A percentile compares a stretch with the other conserved stretches of the same genome.
Conservation (phyloP, 2,888 invertebrate genomes). For the Litoditis marina region DNA sequence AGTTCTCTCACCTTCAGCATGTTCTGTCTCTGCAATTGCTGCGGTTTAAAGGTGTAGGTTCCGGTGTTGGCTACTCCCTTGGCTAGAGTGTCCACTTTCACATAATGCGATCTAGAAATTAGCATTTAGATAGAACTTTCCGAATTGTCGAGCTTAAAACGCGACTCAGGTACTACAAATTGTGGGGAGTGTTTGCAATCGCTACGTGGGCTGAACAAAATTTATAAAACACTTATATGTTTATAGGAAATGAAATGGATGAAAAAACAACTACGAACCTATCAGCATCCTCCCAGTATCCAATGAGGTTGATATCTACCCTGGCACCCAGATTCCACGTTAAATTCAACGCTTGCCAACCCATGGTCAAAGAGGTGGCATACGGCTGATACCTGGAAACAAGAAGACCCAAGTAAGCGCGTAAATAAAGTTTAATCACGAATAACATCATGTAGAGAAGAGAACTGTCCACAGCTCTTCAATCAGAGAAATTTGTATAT, state of each 20-base stretch:
- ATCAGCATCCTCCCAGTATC: constrained; percentile 60
- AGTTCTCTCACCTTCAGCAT: constrained; percentile 26
- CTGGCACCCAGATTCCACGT: constrained; percentile 55
- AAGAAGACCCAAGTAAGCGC: no score
- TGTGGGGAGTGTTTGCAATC: no score
- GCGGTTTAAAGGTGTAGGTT: constrained; percentile 44
- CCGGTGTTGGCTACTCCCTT: constrained; percentile 48
- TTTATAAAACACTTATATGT: neutral
- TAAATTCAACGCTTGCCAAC: constrained; percentile 51
- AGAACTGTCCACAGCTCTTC: no score
- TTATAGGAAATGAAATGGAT: neutral
- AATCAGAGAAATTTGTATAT: no score
- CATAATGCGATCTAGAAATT: constrained; percentile 38
- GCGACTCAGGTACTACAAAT: no score
- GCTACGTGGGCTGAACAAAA: no score
- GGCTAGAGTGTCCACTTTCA: constrained; percentile 43
- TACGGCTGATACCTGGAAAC: constrained; percentile 37
- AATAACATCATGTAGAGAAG: no score
- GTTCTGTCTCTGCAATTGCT: constrained; percentile 30
- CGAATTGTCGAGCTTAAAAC: no score
- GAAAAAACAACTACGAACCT: constrained; percentile 1
- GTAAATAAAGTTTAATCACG: neutral
- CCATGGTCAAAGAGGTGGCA: constrained; percentile 39
- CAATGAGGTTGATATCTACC: constrained; percentile 56
- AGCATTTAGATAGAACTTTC: neutral